Conservation (phyloP, 2,888 invertebrate genomes). For the Hecatera dysodea region DNA sequence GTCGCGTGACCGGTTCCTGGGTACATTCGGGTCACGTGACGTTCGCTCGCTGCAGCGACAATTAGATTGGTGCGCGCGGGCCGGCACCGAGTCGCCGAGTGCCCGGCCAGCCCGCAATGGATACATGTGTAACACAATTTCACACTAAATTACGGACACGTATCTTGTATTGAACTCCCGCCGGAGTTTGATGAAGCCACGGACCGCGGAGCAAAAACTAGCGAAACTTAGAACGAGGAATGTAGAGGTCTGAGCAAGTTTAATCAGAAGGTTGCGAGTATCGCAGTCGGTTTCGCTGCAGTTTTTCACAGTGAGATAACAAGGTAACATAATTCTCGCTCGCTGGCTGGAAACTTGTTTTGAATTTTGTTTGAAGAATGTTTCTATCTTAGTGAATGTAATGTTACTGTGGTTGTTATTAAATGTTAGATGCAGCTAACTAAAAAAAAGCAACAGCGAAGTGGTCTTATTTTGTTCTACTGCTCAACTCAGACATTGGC, state of each 20-base stretch:
- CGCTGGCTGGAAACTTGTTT: slow-evolving; percentile 17
- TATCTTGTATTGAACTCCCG: slow-evolving; percentile 37
- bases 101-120: slow-evolving; percentile 13
- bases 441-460: slow-evolving; percentile 10
- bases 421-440: slow-evolving; percentile 5
- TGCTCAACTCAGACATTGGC: neutral
- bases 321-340: slow-evolving; percentile 24
- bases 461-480: neutral
- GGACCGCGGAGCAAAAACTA: slow-evolving; percentile 43
- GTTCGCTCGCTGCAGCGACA: slow-evolving; percentile 19
- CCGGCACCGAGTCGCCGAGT: slow-evolving; percentile 10
- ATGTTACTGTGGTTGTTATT: neutral
- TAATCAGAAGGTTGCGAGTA: slow-evolving; percentile 45
- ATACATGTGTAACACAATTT: slow-evolving; percentile 43
- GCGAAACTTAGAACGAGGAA: slow-evolving; percentile 40
- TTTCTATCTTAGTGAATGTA: slow-evolving; percentile 12
- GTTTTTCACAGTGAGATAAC: slow-evolving; percentile 45
- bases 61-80: slow-evolving; percentile 34
- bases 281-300: slow-evolving; percentile 29
- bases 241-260: slow-evolving; percentile 37
- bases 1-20: neutral
- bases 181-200: slow-evolving; percentile 46
- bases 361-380: slow-evolving; percentile 31
- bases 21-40: slow-evolving; percentile 2
- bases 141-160: slow-evolving; percentile 36